Conservation (phyloP, 2,888 invertebrate species). For the Oegoconia quadripuncta region DNA sequence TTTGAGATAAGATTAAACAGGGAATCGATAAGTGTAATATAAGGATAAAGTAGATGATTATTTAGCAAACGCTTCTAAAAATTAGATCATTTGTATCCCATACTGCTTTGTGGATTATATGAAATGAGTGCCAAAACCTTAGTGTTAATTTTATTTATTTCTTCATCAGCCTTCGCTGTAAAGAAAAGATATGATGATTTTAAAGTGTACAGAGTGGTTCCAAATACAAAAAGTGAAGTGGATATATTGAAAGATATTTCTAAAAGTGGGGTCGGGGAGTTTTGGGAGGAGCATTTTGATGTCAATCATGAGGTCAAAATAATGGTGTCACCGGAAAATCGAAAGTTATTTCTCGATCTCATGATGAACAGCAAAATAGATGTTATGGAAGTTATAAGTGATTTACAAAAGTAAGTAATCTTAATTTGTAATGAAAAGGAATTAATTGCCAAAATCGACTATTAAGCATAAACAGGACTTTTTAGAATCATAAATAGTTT, state of each 20-base stretch:
- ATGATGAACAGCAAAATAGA: slow-evolving; percentile 30
- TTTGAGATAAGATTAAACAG: too few relatives aligned
- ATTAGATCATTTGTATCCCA: too few relatives aligned
- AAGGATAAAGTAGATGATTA: not conserved
- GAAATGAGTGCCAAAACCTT: slow-evolving; percentile 32
- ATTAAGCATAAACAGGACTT: not conserved
- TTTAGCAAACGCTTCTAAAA: too few relatives aligned
- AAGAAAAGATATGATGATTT: slow-evolving; percentile 73
- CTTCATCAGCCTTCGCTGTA: slow-evolving; percentile 20
- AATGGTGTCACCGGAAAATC: slow-evolving; percentile 46
- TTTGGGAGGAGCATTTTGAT: slow-evolving; percentile 50
- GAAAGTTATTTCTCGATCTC: slow-evolving; percentile 29
- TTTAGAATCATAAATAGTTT: not conserved
- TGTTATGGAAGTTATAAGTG: slow-evolving; percentile 35
- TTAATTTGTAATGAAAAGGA: too few relatives aligned
- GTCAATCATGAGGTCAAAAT: slow-evolving; percentile 52
- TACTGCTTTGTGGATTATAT: too few relatives aligned
- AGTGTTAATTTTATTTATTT: slow-evolving; percentile 23
- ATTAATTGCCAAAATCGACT: too few relatives aligned
- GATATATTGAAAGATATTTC: slow-evolving; percentile 61
- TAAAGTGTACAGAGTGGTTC: slow-evolving; percentile 77
- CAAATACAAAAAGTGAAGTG: slow-evolving; percentile 67
- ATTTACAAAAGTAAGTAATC: slow-evolving; percentile 55
- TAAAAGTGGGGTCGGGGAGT: slow-evolving; percentile 48
- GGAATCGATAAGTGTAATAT: not conserved